Conservation (phyloP, 2,888 invertebrate genomes). For the Pediacus dermestoides region DNA sequence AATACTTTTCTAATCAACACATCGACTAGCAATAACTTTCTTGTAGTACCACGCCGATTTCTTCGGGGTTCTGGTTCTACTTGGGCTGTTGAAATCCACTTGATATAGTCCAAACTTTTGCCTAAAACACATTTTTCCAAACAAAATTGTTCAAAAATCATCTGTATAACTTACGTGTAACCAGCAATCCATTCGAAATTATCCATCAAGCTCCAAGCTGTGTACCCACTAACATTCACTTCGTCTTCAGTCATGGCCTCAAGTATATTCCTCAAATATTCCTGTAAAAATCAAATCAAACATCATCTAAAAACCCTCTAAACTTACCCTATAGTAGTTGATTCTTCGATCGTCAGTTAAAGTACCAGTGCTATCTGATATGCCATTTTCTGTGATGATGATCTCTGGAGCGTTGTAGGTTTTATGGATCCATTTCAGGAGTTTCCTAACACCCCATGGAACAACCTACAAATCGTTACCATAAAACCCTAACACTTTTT, state of each 20-base stretch:
- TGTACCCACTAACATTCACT: constrained; percentile 28
- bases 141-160: constrained; percentile 12
- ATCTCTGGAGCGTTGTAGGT: constrained; percentile 52
- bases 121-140: too few species aligned
- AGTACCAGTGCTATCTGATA: constrained; percentile 43
- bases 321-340: constrained; percentile 20
- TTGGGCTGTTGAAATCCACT: constrained; percentile 61
- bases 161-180: constrained; percentile 23
- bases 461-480: constrained; percentile 45
- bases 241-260: constrained; percentile 27
- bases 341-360: constrained; percentile 20
- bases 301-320: neutral
- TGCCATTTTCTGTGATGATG: constrained; percentile 58
- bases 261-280: constrained; percentile 24
- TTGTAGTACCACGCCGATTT: constrained; percentile 58
- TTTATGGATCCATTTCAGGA: constrained; percentile 48
- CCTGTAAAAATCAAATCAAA: constrained; percentile 17
- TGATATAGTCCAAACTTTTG: constrained; percentile 65
- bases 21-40: constrained; percentile 28
- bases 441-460: constrained; percentile 56
- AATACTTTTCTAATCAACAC: too few species aligned
- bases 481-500: constrained; percentile 42
- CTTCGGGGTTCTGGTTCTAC: constrained; percentile 60
- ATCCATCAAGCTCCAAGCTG: constrained; percentile 32
- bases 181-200: constrained; percentile 32